phyloP scores from a whole-genome alignment of 2,113 vertebrate species.

The Chloroceryle aenea region DNA sequence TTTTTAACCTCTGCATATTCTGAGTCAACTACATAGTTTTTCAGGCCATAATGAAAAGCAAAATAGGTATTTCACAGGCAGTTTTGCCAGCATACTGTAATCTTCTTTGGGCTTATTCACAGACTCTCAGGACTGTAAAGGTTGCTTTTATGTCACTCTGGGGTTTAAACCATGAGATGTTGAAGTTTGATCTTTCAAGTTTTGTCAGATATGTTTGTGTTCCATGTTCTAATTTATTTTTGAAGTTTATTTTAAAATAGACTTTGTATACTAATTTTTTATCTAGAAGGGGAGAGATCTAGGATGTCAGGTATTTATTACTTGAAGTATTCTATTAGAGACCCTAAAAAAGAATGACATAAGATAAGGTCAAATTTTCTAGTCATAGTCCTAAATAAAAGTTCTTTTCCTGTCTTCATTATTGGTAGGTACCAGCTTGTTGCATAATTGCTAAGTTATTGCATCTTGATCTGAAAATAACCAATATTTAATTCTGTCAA shows the following conservation, averaged over 20 bases:
- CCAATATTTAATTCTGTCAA: background rate
- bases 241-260: background rate
- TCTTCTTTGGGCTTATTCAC: background rate
- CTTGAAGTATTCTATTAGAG: background rate
- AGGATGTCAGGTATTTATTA: background rate
- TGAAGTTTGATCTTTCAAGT: background rate
- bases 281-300: background rate
- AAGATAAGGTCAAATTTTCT: background rate
- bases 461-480: background rate
- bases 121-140: background rate
- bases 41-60: background rate
- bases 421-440: background rate
- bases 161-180: fast-evolving
- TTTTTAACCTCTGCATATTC: background rate
- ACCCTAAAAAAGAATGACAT: background rate
- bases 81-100: background rate
- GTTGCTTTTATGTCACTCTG: background rate
- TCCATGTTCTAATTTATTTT: background rate
- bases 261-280: background rate
- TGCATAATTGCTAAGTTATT: background rate
- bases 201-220: background rate
- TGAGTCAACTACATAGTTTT: background rate
- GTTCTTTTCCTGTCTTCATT: background rate
- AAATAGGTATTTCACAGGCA: background rate
- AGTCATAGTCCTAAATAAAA: background rate